Evolutionary conservation across 2,888 invertebrate species (phyloP).

Genomic region (Sphaerophoria taeniata): DNA sequence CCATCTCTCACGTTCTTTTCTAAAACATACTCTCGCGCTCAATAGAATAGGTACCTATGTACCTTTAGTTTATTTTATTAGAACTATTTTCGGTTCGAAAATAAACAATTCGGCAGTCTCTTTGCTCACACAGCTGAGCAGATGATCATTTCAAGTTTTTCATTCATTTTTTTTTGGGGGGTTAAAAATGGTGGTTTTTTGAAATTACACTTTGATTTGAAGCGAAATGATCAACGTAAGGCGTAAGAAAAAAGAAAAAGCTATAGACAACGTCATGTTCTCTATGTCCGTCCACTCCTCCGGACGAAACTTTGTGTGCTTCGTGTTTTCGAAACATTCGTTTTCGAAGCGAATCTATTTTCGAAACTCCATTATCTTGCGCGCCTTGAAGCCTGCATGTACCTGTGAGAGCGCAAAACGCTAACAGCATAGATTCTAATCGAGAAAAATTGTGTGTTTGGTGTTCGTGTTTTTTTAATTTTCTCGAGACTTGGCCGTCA

Average conservation of each 20-base stretch:
- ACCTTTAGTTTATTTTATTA: constrained; percentile 20
- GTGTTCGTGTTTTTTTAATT: constrained; percentile 22
- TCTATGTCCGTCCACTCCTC: constrained; percentile 54
- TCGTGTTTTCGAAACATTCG: constrained; percentile 27
- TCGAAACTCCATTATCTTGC: constrained; percentile 69
- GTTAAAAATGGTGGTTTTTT: constrained; percentile 21
- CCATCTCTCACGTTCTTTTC: constrained; percentile 54
- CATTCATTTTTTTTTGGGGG: constrained; percentile 37
- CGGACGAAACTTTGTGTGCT: constrained; percentile 28
- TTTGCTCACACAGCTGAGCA: constrained; percentile 41
- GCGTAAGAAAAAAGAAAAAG: background rate
- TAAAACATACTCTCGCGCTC: constrained; percentile 4
- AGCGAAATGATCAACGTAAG: background rate
- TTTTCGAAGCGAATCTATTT: constrained; percentile 69
- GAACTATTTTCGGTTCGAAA: constrained; percentile 61
- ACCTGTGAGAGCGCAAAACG: constrained; percentile 57
- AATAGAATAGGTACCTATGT: background rate
- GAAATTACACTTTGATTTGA: background rate
- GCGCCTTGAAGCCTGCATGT: constrained; percentile 45
- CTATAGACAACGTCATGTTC: background rate
- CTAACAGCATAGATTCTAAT: constrained; percentile 67
- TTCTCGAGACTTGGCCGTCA: constrained; percentile 33
- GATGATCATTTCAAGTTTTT: constrained; percentile 38
- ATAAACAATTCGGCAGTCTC: constrained; percentile 46
- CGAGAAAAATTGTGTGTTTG: constrained; percentile 64